These are phyloP conservation scores for Parotocinclus haroldoi DNA, from an alignment of 2,797 vertebrate species.

Conservation along the genomic window DNA sequence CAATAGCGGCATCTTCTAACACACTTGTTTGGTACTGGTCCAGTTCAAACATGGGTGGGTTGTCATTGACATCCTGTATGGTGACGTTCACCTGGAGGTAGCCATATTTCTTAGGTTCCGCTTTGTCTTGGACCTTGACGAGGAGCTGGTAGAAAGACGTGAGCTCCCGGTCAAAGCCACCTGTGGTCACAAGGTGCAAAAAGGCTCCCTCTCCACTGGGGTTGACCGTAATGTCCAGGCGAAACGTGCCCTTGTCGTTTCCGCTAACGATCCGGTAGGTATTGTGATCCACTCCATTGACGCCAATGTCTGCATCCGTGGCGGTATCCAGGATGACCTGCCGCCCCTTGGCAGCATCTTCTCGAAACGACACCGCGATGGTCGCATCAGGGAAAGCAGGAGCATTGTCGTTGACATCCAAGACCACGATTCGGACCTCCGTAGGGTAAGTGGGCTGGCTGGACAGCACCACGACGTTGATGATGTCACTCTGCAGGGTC, in stretches of 20 bases:
- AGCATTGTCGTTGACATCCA: constrained; percentile 95
- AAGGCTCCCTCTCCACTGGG: constrained; percentile 97
- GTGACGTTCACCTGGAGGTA: constrained; percentile 95
- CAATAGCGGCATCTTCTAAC: constrained; percentile 85
- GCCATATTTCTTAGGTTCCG: constrained; percentile 85
- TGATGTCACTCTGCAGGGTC: constrained; percentile 82
- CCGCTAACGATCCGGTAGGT: constrained; percentile 91
- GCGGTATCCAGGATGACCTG: constrained; percentile 96
- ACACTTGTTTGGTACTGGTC: constrained; percentile 86
- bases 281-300: constrained; percentile 91
- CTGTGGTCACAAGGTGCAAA: constrained; percentile 89
- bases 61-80: constrained; percentile 95
- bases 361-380: constrained; percentile 91
- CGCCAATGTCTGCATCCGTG: constrained; percentile 90
- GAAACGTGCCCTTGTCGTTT: constrained; percentile 88
- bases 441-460: constrained; percentile 96
- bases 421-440: constrained; percentile 89
- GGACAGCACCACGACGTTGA: constrained; percentile 96
- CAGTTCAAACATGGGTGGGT: constrained; percentile 85
- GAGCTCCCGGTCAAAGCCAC: constrained; percentile 88
- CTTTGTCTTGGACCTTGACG: constrained; percentile 94
- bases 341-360: constrained; percentile 92
- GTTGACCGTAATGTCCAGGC: constrained; percentile 94
- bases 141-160: constrained; percentile 87
- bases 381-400: constrained; percentile 93